A percentile compares a stretch with the other conserved stretches of the same genome.
Conservation (phyloP, 53 echinoderm and acorn worm species). For the Mesocentrotus franciscanus region DNA sequence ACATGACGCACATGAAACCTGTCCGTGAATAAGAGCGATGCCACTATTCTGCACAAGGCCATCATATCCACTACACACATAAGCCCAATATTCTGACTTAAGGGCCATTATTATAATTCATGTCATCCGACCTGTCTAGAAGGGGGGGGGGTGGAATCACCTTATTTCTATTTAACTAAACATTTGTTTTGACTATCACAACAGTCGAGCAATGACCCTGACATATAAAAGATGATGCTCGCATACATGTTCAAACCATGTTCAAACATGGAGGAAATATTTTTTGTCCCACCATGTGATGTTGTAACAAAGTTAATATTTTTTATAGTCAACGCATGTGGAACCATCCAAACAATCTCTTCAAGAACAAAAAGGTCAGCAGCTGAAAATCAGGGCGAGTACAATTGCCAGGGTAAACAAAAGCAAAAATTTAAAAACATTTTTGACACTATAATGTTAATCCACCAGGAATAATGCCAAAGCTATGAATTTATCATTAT, state of each 20-base stretch:
- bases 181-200: not conserved
- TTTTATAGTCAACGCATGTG: not conserved
- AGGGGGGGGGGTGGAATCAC: not conserved
- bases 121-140: not conserved
- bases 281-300: not conserved
- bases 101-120: not conserved
- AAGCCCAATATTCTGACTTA: not conserved
- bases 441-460: too few relatives aligned
- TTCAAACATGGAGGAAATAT: not conserved
- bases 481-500: too few relatives aligned
- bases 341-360: not conserved
- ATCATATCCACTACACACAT: not conserved
- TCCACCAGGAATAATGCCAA: too few relatives aligned
- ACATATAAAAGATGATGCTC: not conserved
- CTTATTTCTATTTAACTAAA: not conserved
- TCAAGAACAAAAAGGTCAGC: not conserved
- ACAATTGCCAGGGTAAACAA: not conserved
- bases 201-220: not conserved
- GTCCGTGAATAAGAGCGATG: conserved; percentile 11
- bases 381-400: not conserved
- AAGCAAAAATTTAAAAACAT: not conserved
- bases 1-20: conserved; percentile 54
- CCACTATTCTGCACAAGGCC: conserved; percentile 16
- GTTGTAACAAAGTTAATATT: not conserved
- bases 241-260: not conserved